phyloP scores from a whole-genome alignment of 1,140 invertebrate genomes.

The Trichoplusia ni region DNA sequence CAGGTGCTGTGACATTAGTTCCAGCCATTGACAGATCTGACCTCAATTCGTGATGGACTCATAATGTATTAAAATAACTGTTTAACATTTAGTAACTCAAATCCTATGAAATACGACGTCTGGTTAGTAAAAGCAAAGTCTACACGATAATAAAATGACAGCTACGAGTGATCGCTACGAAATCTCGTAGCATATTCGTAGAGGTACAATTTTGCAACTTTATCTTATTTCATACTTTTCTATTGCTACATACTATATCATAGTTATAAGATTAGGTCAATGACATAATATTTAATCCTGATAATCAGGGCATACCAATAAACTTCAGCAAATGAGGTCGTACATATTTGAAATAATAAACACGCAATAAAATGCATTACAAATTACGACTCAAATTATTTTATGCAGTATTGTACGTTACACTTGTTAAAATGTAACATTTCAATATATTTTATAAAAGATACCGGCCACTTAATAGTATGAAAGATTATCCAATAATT shows the following conservation, averaged over 20 bases:
- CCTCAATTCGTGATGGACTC: slow-evolving; percentile 5
- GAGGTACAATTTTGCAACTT: not conserved
- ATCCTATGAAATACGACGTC: too few species aligned
- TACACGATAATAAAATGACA: not conserved
- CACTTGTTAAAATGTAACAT: too few species aligned
- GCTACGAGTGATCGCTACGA: slow-evolving; percentile 7
- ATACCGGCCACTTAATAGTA: too few species aligned
- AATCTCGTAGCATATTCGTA: slow-evolving; percentile 5
- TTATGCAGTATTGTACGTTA: too few species aligned
- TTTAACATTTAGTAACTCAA: too few species aligned
- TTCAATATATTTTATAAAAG: too few species aligned
- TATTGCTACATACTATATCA: not conserved
- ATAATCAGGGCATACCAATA: too few species aligned
- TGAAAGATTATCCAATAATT: too few species aligned
- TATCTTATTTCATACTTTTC: not conserved
- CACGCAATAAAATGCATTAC: too few species aligned
- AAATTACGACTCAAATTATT: too few species aligned
- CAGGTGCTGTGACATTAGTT: slow-evolving; percentile 12
- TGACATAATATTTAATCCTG: not conserved
- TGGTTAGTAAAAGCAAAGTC: not conserved
- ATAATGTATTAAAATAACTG: not conserved
- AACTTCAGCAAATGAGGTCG: too few species aligned
- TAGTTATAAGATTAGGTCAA: not conserved
- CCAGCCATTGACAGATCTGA: slow-evolving; percentile 11
- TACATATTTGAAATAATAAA: too few species aligned